A percentile compares a stretch with the other conserved stretches of the same genome.
Conservation (phyloP, 2,888 invertebrate species). For the Lepidochrysops patricia region DNA sequence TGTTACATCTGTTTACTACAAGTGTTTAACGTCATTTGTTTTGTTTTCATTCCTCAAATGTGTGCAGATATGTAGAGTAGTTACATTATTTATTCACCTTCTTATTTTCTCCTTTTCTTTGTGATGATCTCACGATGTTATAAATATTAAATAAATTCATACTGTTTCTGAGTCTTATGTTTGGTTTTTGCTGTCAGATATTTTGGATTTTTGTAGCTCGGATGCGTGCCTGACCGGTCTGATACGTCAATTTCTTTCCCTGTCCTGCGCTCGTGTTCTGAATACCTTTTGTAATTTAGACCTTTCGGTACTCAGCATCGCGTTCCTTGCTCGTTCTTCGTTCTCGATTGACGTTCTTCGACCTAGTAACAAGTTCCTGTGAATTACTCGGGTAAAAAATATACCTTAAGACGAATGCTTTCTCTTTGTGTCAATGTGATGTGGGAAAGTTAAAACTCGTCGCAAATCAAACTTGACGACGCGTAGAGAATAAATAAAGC, state of each 20-base stretch:
- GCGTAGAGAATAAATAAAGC: background rate
- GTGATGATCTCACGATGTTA: too few species aligned
- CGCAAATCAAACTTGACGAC: background rate
- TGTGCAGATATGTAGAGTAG: background rate
- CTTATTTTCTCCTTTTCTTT: background rate
- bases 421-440: background rate
- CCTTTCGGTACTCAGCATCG: background rate
- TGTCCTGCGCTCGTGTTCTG: background rate
- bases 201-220: background rate
- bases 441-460: background rate
- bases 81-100: background rate
- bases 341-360: conserved; percentile 6
- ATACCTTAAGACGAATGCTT: background rate
- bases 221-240: background rate
- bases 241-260: background rate
- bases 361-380: conserved; percentile 4
- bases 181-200: background rate
- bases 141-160: background rate
- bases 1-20: conserved; percentile 3
- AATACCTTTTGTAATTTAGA: background rate
- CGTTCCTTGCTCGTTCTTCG: background rate
- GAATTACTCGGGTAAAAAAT: background rate
- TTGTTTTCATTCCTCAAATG: background rate
- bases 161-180: background rate
- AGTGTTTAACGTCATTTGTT: conserved; percentile 1